Evolutionary conservation across 92 coral and sea anemone genomes (phyloP).

Genomic region (Porites evermanni): DNA sequence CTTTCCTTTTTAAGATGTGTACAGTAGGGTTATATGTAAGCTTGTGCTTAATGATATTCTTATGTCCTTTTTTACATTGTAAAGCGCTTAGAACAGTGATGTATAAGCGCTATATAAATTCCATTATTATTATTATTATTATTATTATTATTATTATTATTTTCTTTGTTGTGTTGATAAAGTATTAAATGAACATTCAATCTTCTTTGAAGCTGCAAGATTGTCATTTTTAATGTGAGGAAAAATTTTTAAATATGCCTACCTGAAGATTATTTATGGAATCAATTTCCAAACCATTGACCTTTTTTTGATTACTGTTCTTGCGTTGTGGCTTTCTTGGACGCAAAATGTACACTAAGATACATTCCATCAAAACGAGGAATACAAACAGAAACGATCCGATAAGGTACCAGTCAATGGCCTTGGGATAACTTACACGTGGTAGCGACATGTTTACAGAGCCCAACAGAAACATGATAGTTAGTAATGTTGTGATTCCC

Average conservation of each 20-base stretch:
- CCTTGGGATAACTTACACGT: slow-evolving; percentile 64
- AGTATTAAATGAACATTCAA: not conserved
- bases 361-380: slow-evolving; percentile 56
- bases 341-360: slow-evolving; percentile 23
- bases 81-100: too few relatives aligned
- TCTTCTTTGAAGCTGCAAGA: too few relatives aligned
- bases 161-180: too few relatives aligned
- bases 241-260: not conserved
- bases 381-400: slow-evolving; percentile 58
- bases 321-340: not conserved
- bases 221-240: too few relatives aligned
- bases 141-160: too few relatives aligned
- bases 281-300: not conserved
- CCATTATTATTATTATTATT: too few relatives aligned
- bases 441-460: slow-evolving; percentile 65
- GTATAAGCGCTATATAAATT: too few relatives aligned
- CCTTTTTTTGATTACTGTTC: not conserved
- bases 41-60: too few relatives aligned
- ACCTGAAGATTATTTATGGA: not conserved
- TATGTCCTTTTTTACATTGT: too few relatives aligned
- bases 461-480: slow-evolving; percentile 73
- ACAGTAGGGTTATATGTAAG: too few relatives aligned
- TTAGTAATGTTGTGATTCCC: slow-evolving; percentile 72
- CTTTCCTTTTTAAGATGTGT: too few relatives aligned
- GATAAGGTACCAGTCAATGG: slow-evolving; percentile 60